Evolutionary conservation across 2,113 vertebrate species (phyloP).

Genomic region (Oreochromis tanganicae): DNA sequence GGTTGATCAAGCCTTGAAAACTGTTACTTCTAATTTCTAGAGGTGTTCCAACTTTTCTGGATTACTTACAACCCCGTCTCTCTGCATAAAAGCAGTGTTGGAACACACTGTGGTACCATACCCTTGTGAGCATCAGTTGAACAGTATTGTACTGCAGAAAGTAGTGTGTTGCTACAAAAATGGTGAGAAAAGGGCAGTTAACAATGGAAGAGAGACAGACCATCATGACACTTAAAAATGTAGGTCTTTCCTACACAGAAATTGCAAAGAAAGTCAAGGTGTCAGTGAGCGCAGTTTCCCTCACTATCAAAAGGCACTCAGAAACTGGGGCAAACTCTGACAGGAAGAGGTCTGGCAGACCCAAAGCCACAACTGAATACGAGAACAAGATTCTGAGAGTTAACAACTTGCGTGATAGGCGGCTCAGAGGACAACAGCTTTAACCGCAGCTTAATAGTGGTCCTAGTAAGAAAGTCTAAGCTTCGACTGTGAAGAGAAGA

Average conservation of each 20-base stretch:
- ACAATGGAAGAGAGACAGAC: background rate
- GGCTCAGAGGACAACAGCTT: background rate
- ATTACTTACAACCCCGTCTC: background rate
- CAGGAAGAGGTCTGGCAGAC: background rate
- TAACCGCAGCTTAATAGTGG: background rate
- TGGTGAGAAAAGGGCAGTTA: background rate
- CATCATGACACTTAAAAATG: background rate
- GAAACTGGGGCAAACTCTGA: background rate
- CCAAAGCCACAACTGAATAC: background rate
- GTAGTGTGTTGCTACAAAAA: background rate
- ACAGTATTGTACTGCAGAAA: background rate
- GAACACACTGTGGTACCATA: background rate
- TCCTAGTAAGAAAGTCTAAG: background rate
- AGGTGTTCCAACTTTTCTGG: background rate
- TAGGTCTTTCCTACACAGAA: background rate
- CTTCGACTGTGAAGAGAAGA: background rate
- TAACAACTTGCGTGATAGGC: background rate
- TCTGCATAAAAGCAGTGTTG: background rate
- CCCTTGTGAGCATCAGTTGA: background rate
- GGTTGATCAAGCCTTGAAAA: background rate
- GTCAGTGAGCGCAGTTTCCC: background rate
- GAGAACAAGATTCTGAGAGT: background rate
- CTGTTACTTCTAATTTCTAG: background rate
- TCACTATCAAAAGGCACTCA: background rate
- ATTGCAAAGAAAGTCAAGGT: background rate